Evolutionary conservation across 2,113 vertebrate genomes (phyloP).

Genomic region (Crotophaga sulcirostris): DNA sequence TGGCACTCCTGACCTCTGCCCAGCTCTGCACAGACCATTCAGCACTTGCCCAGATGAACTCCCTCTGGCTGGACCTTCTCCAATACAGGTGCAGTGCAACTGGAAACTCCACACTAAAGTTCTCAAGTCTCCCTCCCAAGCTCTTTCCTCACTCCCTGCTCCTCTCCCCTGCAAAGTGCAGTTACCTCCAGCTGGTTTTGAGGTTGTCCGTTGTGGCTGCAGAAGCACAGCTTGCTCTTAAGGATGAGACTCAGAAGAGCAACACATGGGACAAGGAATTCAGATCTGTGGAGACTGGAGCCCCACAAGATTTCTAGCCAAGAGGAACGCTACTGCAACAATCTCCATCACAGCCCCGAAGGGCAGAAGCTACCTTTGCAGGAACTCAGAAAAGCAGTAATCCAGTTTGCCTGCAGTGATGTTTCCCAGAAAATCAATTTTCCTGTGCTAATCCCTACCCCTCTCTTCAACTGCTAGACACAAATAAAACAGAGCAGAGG

Average conservation of each 20-base stretch:
- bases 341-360: neutral
- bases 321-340: neutral
- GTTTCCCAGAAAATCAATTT: constrained; percentile 40
- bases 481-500: neutral
- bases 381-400: constrained; percentile 6
- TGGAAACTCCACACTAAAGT: neutral
- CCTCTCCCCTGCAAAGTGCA: neutral
- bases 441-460: neutral
- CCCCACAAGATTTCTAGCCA: neutral
- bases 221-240: neutral
- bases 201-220: neutral
- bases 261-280: neutral
- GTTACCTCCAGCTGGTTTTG: neutral
- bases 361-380: neutral
- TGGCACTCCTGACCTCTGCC: neutral
- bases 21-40: neutral
- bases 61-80: neutral
- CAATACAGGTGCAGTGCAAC: neutral
- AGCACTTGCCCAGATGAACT: neutral
- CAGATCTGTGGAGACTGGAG: neutral
- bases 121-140: neutral
- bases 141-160: neutral
- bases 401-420: neutral
- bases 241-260: neutral
- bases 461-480: constrained; percentile 1